Conservation (phyloP, 2,113 vertebrate species). For the Entosphenus tridentatus region DNA sequence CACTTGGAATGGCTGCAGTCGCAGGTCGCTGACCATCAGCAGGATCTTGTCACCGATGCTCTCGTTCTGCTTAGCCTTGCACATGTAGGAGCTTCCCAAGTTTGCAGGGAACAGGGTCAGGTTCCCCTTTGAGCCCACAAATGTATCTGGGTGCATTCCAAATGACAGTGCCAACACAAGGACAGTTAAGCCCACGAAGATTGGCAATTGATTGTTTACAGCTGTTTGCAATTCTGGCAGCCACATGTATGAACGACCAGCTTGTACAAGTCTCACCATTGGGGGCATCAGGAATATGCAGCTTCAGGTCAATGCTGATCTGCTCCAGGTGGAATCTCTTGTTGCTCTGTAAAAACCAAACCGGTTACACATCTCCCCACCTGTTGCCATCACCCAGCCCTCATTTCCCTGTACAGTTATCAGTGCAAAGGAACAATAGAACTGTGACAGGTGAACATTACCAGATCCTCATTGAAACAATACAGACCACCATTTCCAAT, state of each 20-base stretch:
- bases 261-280: neutral
- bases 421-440: too few relatives aligned
- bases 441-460: too few relatives aligned
- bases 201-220: slow-evolving; percentile 20
- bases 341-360: too few relatives aligned
- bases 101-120: slow-evolving; percentile 43
- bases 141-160: slow-evolving; percentile 7
- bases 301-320: too few relatives aligned
- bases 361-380: too few relatives aligned
- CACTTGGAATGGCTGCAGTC: slow-evolving; percentile 63
- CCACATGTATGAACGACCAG: neutral
- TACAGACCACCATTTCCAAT: too few relatives aligned
- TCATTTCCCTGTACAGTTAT: too few relatives aligned
- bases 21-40: slow-evolving; percentile 46
- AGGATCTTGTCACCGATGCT: slow-evolving; percentile 20
- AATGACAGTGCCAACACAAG: slow-evolving; percentile 11
- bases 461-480: too few relatives aligned
- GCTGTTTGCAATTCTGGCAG: neutral
- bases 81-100: slow-evolving; percentile 57
- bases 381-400: too few relatives aligned
- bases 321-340: too few relatives aligned
- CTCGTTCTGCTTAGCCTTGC: slow-evolving; percentile 38
- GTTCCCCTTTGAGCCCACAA: slow-evolving; percentile 22
- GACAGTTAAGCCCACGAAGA: slow-evolving; percentile 25
- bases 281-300: neutral